Conservation (phyloP, 2,113 vertebrate species). For the Numenius arquata region DNA sequence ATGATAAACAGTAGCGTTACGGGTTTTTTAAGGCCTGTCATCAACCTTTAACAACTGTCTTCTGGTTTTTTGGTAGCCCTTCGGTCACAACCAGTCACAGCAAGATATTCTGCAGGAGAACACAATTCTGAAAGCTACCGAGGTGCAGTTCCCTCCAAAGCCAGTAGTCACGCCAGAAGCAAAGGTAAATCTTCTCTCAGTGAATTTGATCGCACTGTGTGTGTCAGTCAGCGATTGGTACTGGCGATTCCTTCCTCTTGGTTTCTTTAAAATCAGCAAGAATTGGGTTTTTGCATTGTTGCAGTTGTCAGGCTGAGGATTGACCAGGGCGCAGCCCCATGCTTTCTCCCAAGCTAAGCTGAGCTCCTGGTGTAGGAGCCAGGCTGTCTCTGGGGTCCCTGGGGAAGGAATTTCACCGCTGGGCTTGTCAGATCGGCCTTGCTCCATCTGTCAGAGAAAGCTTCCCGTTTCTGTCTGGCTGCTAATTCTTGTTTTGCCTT, state of each 20-base stretch:
- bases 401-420: not conserved
- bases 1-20: not conserved
- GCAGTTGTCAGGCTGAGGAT: not conserved
- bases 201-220: rapidly evolving
- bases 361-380: not conserved
- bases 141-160: constrained; percentile 98
- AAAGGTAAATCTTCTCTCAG: constrained; percentile 80
- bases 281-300: not conserved
- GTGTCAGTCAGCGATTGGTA: rapidly evolving
- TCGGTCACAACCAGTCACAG: constrained; percentile 99
- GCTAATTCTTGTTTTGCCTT: constrained; percentile 32
- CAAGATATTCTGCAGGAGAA: constrained; percentile 99
- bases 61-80: constrained; percentile 78
- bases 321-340: rapidly evolving
- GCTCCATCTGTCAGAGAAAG: not conserved
- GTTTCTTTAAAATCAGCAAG: not conserved
- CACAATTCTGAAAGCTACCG: constrained; percentile 98
- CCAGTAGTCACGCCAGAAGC: constrained; percentile 98
- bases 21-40: not conserved
- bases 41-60: not conserved
- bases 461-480: not conserved
- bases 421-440: not conserved
- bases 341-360: not conserved
- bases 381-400: not conserved
- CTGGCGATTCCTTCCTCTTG: not conserved